A percentile compares a stretch with the other conserved stretches of the same genome.
phyloP scores from a whole-genome alignment of 2,113 vertebrate species.

The Centropus unirufus region DNA sequence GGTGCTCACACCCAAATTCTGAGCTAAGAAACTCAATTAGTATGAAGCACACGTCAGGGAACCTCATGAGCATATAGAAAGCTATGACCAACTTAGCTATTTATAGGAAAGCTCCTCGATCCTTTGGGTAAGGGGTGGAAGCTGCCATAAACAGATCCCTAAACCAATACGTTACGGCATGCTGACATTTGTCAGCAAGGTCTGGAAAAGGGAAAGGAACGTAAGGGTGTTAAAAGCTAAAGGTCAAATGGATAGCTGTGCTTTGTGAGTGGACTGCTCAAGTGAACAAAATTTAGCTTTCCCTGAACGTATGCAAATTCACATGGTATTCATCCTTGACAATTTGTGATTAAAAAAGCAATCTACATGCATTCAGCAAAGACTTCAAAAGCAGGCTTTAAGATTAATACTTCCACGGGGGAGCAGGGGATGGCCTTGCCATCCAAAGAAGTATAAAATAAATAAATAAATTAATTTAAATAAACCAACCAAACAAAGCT shows the following conservation, averaged over 20 bases:
- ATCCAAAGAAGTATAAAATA: neutral
- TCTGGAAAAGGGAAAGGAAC: slow-evolving; percentile 57
- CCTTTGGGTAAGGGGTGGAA: neutral
- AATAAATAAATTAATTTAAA: neutral
- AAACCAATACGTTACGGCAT: neutral
- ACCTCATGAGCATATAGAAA: neutral
- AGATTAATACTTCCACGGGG: neutral
- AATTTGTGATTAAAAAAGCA: neutral
- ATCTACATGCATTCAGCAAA: neutral
- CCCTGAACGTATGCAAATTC: accelerated
- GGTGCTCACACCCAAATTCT: neutral
- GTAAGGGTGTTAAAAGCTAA: slow-evolving; percentile 32
- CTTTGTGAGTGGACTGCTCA: neutral
- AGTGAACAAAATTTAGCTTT: neutral
- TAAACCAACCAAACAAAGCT: neutral
- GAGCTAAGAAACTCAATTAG: neutral
- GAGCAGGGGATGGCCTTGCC: neutral
- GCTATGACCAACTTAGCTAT: neutral
- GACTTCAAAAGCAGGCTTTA: neutral
- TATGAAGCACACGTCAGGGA: neutral
- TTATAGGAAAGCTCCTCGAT: slow-evolving; percentile 55
- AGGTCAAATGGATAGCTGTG: slow-evolving; percentile 9
- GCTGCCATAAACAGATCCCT: slow-evolving; percentile 47
- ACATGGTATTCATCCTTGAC: neutral
- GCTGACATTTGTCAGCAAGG: slow-evolving; percentile 60